These are phyloP conservation scores for Amiota minor DNA, from an alignment of 2,888 invertebrate species.

Conservation along the genomic window DNA sequence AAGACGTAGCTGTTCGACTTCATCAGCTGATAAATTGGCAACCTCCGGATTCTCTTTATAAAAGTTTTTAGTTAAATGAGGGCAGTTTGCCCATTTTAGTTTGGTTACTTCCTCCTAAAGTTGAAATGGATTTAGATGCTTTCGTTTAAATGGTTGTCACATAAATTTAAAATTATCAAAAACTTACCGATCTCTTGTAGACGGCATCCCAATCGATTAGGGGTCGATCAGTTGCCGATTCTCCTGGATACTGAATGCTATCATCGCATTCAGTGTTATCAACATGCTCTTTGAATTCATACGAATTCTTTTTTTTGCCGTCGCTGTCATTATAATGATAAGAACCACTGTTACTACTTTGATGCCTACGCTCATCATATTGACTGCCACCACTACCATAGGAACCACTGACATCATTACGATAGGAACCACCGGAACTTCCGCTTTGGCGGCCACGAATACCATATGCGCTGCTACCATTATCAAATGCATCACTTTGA, in stretches of 20 bases:
- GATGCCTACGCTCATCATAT: slow-evolving; percentile 23
- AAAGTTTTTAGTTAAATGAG: slow-evolving; percentile 84
- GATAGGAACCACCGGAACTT: slow-evolving; percentile 1
- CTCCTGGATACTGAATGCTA: not conserved
- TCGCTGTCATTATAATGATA: not conserved
- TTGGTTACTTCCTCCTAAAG: slow-evolving; percentile 46
- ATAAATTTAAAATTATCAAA: too few relatives aligned
- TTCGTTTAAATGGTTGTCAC: too few relatives aligned
- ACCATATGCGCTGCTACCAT: too few relatives aligned
- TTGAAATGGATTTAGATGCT: too few relatives aligned
- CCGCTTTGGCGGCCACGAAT: not conserved
- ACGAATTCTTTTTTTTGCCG: too few relatives aligned
- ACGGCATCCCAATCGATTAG: slow-evolving; percentile 65
- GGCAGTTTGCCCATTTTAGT: slow-evolving; percentile 77
- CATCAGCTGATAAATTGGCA: slow-evolving; percentile 77
- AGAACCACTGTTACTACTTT: not conserved
- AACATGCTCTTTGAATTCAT: too few relatives aligned
- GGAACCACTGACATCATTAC: not conserved
- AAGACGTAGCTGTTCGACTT: slow-evolving; percentile 79
- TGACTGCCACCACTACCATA: slow-evolving; percentile 4
- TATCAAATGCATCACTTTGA: too few relatives aligned
- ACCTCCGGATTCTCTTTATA: slow-evolving; percentile 86
- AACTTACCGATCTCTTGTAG: slow-evolving; percentile 60
- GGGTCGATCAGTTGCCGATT: slow-evolving; percentile 43
- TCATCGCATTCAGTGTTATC: too few relatives aligned